A percentile compares a stretch with the other conserved stretches of the same genome.
Conservation (phyloP, 2,113 vertebrate genomes). For the Bambusicola thoracicus region DNA sequence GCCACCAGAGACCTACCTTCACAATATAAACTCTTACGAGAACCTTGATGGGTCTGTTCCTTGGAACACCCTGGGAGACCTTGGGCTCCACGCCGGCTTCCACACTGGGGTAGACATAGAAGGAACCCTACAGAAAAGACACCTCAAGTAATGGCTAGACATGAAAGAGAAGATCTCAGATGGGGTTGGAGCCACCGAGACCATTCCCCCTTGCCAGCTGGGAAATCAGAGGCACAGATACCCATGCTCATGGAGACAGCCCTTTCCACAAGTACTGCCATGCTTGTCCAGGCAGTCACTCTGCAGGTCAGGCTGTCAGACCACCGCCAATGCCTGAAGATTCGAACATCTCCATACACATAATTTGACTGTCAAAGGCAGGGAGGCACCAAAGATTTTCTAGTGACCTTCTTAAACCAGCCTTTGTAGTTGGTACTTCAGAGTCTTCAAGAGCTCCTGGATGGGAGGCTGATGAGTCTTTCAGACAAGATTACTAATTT, state of each 20-base stretch:
- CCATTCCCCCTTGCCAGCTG: not conserved
- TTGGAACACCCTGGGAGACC: constrained; percentile 86
- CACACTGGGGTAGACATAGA: constrained; percentile 87
- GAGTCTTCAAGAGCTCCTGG: not conserved
- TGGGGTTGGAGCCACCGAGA: not conserved
- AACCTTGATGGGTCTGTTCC: constrained; percentile 89
- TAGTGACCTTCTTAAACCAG: not conserved
- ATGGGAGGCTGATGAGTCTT: not conserved
- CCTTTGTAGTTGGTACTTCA: not conserved
- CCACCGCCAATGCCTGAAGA: not conserved
- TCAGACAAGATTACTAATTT: not conserved
- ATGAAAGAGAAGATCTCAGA: not conserved
- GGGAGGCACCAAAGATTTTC: not conserved
- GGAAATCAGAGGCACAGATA: not conserved
- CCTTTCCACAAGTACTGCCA: not conserved
- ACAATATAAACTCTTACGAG: constrained; percentile 89
- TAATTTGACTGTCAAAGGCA: not conserved
- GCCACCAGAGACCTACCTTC: constrained; percentile 80
- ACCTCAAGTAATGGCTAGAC: not conserved
- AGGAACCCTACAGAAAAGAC: constrained; percentile 83
- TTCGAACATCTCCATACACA: not conserved
- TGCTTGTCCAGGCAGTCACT: not conserved
- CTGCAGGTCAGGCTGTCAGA: not conserved
- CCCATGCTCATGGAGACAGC: not conserved
- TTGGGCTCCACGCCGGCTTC: constrained; percentile 76